Conservation (phyloP, 2,113 vertebrate species). For the Colaptes auratus region DNA sequence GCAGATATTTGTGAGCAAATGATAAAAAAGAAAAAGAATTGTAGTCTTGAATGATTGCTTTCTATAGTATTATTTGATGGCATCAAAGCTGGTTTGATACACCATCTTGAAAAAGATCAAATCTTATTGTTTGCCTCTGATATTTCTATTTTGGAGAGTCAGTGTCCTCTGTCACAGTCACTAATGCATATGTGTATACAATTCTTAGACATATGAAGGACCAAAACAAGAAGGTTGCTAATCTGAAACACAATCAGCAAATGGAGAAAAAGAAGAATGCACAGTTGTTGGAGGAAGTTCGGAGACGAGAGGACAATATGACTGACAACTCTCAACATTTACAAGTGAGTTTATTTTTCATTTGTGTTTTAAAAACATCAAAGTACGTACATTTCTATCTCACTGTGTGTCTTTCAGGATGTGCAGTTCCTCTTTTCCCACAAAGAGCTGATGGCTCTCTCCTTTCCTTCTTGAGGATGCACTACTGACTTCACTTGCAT, state of each 20-base stretch:
- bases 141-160: not conserved
- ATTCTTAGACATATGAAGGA: constrained; percentile 91
- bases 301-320: constrained; percentile 83
- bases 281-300: constrained; percentile 83
- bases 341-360: constrained; percentile 81
- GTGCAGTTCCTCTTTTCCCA: not conserved
- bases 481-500: not conserved
- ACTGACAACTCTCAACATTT: constrained; percentile 84
- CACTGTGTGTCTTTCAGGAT: not conserved
- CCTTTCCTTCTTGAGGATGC: not conserved
- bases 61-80: not conserved
- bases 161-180: not conserved
- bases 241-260: constrained; percentile 88
- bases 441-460: not conserved
- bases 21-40: not conserved
- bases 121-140: not conserved
- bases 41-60: not conserved
- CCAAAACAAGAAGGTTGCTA: constrained; percentile 90
- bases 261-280: constrained; percentile 89
- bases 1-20: not conserved
- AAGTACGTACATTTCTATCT: not conserved
- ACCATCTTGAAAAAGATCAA: not conserved
- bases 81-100: not conserved
- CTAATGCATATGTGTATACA: constrained; percentile 8
- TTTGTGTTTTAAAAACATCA: not conserved